Conservation (phyloP, 2,888 invertebrate genomes). For the Xestoiulus laeticollis region DNA sequence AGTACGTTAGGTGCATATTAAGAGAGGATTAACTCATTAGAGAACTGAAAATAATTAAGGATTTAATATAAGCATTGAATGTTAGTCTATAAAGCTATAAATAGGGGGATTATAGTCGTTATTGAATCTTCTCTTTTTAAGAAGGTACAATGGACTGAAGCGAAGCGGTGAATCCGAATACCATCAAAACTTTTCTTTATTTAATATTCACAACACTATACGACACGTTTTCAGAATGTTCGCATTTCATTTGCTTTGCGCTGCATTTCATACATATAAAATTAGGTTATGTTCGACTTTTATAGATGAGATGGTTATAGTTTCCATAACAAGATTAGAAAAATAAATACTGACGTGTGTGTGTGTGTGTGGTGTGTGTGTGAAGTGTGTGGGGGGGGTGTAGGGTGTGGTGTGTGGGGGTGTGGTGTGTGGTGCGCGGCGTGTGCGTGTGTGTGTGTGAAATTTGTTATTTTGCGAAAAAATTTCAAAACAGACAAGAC, state of each 20-base stretch:
- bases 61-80: constrained; percentile 1
- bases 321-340: too few relatives aligned
- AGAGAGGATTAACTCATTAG: constrained; percentile 9
- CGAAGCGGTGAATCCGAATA: neutral
- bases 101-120: neutral
- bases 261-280: neutral
- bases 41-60: constrained; percentile 1
- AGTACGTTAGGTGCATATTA: constrained; percentile 1
- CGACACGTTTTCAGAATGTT: neutral
- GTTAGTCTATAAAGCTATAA: constrained; percentile 9
- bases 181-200: neutral
- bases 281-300: neutral
- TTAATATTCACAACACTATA: neutral
- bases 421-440: too few relatives aligned
- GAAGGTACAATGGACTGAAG: neutral
- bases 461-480: too few relatives aligned
- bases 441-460: too few relatives aligned
- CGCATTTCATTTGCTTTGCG: neutral
- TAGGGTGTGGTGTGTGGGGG: too few relatives aligned
- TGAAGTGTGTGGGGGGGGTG: too few relatives aligned
- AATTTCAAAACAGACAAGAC: too few relatives aligned
- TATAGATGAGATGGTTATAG: too few relatives aligned
- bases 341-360: too few relatives aligned
- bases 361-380: too few relatives aligned
- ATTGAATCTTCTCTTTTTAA: neutral